Evolutionary conservation across 2,797 vertebrate species (phyloP).

Genomic region (Salmo trutta): DNA sequence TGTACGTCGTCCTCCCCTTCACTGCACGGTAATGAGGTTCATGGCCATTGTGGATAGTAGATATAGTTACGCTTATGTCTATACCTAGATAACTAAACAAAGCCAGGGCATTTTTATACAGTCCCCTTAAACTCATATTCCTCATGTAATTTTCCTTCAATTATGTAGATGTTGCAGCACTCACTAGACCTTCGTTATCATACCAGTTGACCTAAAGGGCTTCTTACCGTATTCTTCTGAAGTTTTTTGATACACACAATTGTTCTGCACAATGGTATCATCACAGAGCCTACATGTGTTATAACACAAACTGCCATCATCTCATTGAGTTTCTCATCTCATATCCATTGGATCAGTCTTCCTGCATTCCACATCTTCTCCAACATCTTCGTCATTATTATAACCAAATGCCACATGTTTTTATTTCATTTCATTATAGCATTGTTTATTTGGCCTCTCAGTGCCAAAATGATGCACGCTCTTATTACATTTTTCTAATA

Average conservation of each 20-base stretch:
- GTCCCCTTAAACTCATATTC: neutral
- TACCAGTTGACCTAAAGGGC: neutral
- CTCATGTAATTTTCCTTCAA: neutral
- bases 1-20: neutral
- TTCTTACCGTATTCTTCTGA: neutral
- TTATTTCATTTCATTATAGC: constrained; percentile 24
- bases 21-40: neutral
- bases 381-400: constrained; percentile 12
- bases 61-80: neutral
- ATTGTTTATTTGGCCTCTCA: constrained; percentile 20
- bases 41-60: neutral
- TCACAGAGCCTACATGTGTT: neutral
- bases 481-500: constrained; percentile 29
- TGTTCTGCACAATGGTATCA: neutral
- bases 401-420: constrained; percentile 12
- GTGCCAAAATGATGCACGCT: constrained; percentile 25
- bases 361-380: constrained; percentile 20
- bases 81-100: neutral
- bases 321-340: constrained; percentile 1
- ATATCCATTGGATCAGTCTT: constrained; percentile 12
- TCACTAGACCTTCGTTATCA: neutral
- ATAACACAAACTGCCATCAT: neutral
- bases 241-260: neutral
- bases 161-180: neutral
- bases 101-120: neutral